phyloP scores from a whole-genome alignment of 2,888 invertebrate species.

The Pemphredon lugubris region DNA sequence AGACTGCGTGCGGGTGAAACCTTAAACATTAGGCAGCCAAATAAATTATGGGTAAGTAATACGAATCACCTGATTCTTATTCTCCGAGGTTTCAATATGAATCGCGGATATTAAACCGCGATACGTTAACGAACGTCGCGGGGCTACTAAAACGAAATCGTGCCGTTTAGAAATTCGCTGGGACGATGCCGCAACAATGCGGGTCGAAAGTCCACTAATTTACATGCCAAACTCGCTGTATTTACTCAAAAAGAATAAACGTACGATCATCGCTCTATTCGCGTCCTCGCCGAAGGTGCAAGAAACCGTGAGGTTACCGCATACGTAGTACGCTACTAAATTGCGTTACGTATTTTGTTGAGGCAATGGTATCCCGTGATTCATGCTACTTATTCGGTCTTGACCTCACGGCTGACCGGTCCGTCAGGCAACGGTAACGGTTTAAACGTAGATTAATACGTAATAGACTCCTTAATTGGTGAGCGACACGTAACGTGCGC shows the following conservation, averaged over 20 bases:
- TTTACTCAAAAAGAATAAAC: slow-evolving; percentile 21
- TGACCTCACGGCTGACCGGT: slow-evolving; percentile 48
- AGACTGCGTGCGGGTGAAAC: no score
- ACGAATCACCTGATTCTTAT: no score
- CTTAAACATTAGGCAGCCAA: no score
- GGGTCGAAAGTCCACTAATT: no score
- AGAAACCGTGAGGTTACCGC: slow-evolving; percentile 52
- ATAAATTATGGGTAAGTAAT: slow-evolving; percentile 1
- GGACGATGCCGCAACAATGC: no score
- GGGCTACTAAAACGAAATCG: no score
- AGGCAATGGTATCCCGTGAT: slow-evolving; percentile 40
- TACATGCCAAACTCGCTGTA: no score
- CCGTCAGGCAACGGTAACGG: slow-evolving; percentile 54
- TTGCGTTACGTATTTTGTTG: slow-evolving; percentile 31
- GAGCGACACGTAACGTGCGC: slow-evolving; percentile 47
- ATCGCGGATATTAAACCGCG: no score
- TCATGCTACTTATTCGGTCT: slow-evolving; percentile 35
- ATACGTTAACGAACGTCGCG: no score
- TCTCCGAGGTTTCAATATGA: no score
- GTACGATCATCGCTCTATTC: slow-evolving; percentile 12
- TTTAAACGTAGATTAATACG: slow-evolving; percentile 61
- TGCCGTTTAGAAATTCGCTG: no score
- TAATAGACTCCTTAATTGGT: slow-evolving; percentile 62
- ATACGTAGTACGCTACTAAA: slow-evolving; percentile 4
- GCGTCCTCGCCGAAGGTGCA: slow-evolving; percentile 51